These are phyloP conservation scores for Bubo blakistoni DNA, from an alignment of 2,113 vertebrate genomes.

Conservation along the genomic window DNA sequence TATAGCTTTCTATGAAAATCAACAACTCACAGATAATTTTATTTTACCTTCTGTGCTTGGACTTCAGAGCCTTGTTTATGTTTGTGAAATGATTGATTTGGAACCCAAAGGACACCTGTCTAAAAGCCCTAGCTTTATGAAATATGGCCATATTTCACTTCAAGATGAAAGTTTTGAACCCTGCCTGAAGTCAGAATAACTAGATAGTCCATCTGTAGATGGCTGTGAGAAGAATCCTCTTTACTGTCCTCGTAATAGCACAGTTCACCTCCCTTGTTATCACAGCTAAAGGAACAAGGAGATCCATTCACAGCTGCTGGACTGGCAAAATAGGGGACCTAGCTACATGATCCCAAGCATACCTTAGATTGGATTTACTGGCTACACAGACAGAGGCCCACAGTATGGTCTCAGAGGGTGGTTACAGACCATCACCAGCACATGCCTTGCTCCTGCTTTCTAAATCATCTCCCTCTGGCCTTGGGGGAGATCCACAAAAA, in stretches of 20 bases:
- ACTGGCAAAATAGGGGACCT: neutral
- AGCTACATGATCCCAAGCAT: neutral
- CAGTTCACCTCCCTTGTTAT: neutral
- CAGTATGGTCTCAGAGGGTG: neutral
- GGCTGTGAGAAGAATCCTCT: neutral
- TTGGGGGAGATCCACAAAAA: neutral
- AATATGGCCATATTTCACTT: neutral
- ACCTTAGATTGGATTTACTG: neutral
- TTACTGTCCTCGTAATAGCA: fast-evolving
- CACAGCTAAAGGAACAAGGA: neutral
- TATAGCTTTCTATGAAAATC: neutral
- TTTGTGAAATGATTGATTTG: neutral
- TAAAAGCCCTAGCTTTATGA: neutral
- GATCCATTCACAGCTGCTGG: neutral
- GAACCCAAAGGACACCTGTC: neutral
- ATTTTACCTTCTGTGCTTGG: neutral
- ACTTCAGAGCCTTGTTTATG: neutral
- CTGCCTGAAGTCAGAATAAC: neutral
- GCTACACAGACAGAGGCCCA: neutral
- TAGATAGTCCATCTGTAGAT: neutral
- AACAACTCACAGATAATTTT: neutral
- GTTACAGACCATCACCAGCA: neutral
- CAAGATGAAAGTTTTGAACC: neutral
- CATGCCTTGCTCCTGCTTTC: neutral
- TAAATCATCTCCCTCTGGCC: neutral